phyloP scores from a whole-genome alignment of 2,888 invertebrate species.

The Galerucella pusilla region DNA sequence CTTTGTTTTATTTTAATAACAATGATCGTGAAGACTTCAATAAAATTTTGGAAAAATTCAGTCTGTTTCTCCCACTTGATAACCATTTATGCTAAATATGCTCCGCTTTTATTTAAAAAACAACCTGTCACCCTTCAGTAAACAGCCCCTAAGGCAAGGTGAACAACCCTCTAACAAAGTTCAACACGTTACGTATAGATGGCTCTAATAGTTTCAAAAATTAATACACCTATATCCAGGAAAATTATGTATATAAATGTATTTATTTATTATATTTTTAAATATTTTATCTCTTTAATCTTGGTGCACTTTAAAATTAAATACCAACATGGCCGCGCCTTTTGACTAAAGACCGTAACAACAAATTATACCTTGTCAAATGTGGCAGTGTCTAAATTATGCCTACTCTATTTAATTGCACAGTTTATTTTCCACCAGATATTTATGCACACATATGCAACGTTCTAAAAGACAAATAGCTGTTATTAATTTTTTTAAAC shows the following conservation, averaged over 20 bases:
- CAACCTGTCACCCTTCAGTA: neutral
- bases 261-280: neutral
- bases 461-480: conserved; percentile 20
- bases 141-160: conserved; percentile 27
- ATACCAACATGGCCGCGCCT: conserved; percentile 12
- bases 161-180: conserved; percentile 37
- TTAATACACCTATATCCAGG: neutral
- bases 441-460: conserved; percentile 16
- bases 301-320: conserved; percentile 32
- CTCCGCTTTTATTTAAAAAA: neutral
- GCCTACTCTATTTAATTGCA: conserved; percentile 24
- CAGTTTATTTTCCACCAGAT: conserved; percentile 16
- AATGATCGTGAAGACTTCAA: too few relatives aligned
- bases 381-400: conserved; percentile 20
- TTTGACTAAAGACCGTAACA: conserved; percentile 23
- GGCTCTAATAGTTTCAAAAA: conserved; percentile 22
- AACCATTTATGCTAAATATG: too few relatives aligned
- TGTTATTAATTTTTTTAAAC: conserved; percentile 3
- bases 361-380: conserved; percentile 28
- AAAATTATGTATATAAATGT: too few relatives aligned
- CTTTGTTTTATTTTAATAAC: neutral
- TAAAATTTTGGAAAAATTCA: too few relatives aligned
- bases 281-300: conserved; percentile 13
- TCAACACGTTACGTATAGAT: conserved; percentile 28
- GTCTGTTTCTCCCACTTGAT: too few relatives aligned